A percentile compares a stretch with the other conserved stretches of the same genome.
phyloP scores from a whole-genome alignment of 2,888 invertebrate species.

The Sarcophaga rosellei region DNA sequence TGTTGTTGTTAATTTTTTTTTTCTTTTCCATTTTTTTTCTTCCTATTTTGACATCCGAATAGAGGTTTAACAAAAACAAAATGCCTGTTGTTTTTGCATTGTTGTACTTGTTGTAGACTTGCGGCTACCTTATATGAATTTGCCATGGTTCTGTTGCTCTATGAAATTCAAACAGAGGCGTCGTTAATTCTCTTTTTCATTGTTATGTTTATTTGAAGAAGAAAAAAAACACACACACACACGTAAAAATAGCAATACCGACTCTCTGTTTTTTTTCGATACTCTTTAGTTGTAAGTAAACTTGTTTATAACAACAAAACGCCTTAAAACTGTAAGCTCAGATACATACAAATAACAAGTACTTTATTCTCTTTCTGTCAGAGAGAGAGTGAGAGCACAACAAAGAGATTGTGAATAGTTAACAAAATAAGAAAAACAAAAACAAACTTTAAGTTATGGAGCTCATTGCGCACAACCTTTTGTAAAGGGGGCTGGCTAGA shows the following conservation, averaged over 20 bases:
- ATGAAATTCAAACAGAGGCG: constrained; percentile 12
- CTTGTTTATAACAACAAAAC: constrained; percentile 48
- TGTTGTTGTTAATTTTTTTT: too few species aligned
- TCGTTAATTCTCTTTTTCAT: not conserved
- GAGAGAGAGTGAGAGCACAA: not conserved
- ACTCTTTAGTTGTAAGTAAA: constrained; percentile 5
- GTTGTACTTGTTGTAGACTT: too few species aligned
- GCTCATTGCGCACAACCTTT: constrained; percentile 1
- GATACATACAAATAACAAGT: constrained; percentile 33
- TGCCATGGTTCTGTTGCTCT: constrained; percentile 52
- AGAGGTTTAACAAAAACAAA: too few species aligned
- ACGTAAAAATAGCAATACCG: not conserved
- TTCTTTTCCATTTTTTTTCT: too few species aligned
- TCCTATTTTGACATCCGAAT: too few species aligned
- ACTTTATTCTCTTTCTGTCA: not conserved
- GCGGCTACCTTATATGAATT: too few species aligned
- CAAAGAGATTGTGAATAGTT: not conserved
- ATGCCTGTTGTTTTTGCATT: too few species aligned
- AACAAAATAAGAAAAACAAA: not conserved
- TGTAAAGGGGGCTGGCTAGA: not conserved
- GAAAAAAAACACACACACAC: not conserved
- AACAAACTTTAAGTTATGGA: not conserved
- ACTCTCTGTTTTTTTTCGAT: constrained; percentile 11
- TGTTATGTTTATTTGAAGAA: too few species aligned
- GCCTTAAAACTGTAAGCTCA: constrained; percentile 23